Percentiles rank a stretch among this genome's conserved stretches.
These are phyloP conservation scores for Aethes cnicana DNA, from an alignment of 2,888 invertebrate species.

Conservation along the genomic window DNA sequence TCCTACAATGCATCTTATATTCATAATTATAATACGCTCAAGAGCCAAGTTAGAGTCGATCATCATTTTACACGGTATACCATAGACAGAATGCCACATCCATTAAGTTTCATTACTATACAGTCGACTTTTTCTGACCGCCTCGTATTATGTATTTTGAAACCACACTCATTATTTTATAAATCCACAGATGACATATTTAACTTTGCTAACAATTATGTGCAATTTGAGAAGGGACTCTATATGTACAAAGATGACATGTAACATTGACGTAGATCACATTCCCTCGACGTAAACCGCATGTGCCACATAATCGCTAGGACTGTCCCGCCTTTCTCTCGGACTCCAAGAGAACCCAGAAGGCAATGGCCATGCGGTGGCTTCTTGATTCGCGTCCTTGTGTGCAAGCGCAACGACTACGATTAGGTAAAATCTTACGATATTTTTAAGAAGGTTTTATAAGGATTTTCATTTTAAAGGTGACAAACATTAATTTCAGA, in stretches of 20 bases:
- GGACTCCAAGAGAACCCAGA: too few relatives aligned
- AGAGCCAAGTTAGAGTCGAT: too few relatives aligned
- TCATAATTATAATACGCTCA: slow-evolving; percentile 6
- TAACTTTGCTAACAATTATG: slow-evolving; percentile 41
- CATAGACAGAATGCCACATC: too few relatives aligned
- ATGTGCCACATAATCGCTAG: neutral
- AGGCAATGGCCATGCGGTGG: too few relatives aligned
- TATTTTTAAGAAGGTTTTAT: slow-evolving; percentile 8
- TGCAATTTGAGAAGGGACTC: slow-evolving; percentile 49
- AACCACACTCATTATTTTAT: too few relatives aligned
- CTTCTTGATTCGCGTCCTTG: too few relatives aligned
- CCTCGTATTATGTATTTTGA: too few relatives aligned
- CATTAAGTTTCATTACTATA: too few relatives aligned
- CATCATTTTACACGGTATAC: slow-evolving; percentile 10
- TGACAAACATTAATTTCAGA: slow-evolving; percentile 38
- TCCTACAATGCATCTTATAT: slow-evolving; percentile 9
- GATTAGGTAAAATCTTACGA: slow-evolving; percentile 2
- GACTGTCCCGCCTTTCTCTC: too few relatives aligned
- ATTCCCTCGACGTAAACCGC: slow-evolving; percentile 37
- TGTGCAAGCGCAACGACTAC: slow-evolving; percentile 11
- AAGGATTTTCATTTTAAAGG: slow-evolving; percentile 32
- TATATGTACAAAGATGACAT: slow-evolving; percentile 49
- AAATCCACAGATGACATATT: slow-evolving; percentile 42
- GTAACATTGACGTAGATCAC: slow-evolving; percentile 48
- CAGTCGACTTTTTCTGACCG: too few relatives aligned